A percentile compares a stretch with the other conserved stretches of the same genome.
These are phyloP conservation scores for Lycia hirtaria DNA, from an alignment of 2,888 invertebrate species.

Conservation along the genomic window DNA sequence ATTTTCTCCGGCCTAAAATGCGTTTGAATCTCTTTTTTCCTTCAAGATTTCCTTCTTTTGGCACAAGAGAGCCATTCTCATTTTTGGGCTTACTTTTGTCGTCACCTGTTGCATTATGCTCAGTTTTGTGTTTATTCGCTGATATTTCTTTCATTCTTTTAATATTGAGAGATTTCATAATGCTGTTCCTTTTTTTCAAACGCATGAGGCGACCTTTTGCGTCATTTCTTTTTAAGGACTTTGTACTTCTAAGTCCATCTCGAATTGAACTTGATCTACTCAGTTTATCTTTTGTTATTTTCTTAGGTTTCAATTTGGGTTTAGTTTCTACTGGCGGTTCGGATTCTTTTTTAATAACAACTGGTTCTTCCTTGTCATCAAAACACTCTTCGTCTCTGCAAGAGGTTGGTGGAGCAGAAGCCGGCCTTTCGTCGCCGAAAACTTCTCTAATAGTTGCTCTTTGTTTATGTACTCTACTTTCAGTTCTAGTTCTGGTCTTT, in stretches of 20 bases:
- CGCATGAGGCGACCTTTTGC: constrained; percentile 76
- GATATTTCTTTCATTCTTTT: constrained; percentile 75
- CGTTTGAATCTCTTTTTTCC: constrained; percentile 85
- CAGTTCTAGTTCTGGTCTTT: constrained; percentile 90
- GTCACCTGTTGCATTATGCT: constrained; percentile 60
- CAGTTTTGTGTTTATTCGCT: constrained; percentile 66
- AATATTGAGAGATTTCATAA: constrained; percentile 72
- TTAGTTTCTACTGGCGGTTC: constrained; percentile 51
- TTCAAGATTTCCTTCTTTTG: constrained; percentile 65
- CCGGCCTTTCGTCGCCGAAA: constrained; percentile 92
- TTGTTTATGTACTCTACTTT: constrained; percentile 89
- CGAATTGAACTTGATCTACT: constrained; percentile 76
- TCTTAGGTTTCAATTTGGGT: constrained; percentile 73
- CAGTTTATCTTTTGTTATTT: constrained; percentile 73
- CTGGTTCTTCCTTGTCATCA: constrained; percentile 60
- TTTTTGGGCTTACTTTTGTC: constrained; percentile 78
- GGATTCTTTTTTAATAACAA: constrained; percentile 62
- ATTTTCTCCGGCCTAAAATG: constrained; percentile 89
- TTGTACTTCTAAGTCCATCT: constrained; percentile 79
- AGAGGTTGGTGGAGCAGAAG: constrained; percentile 91
- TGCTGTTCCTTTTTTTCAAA: constrained; percentile 78
- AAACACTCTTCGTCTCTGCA: constrained; percentile 78
- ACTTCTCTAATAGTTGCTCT: constrained; percentile 93
- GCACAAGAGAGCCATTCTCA: constrained; percentile 58
- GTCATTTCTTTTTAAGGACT: constrained; percentile 76